Evolutionary conservation across 1,140 invertebrate genomes (phyloP), one percentile per base, ranked within the genome.

Genomic region (Aphis craccivora): DNA sequence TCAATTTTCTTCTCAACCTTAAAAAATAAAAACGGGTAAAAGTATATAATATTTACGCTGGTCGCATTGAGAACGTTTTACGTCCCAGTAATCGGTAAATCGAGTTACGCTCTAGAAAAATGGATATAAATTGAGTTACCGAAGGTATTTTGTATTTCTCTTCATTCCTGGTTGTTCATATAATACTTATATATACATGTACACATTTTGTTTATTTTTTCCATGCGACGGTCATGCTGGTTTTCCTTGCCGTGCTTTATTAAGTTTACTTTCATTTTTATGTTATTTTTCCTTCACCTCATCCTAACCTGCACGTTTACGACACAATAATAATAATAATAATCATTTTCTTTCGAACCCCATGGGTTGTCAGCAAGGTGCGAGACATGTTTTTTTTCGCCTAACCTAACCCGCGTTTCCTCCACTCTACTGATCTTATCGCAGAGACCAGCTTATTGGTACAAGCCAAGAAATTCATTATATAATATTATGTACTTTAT

Each of bases 71-170:
- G 35, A 84, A 84, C 48, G 48, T 84, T 93, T 84, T 86, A 93
- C 91, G 48, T 93, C 7, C 48, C 48, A 86, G 91, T 93, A 93
- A 93, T 93, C 81, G 91, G 81, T 84, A 93, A 93, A 93, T 84
- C 18, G 76, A 93, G 91, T 93, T 93, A 93, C 76, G 91, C 81
- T 93, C 91, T 93, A 83, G 81, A 84, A 93, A 93, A 93, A 93
- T 84, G 76, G 91, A 84, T 93, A 93, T 83, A 93, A 93, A 93
- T 81, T 53, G 81, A 93, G 48, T 93, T 84, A 93, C 91, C 67
- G 48, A 93, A 93, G 91, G 81, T 93, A 93, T 93, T 93, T 93
- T 93, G 90, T 83, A 43, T 92, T 92, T 76, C 43, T 81, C 90
- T 92, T 51, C 37, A 51, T 83, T 92, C 67, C 60, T 48, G 20